These are phyloP conservation scores for Festucalex cinctus DNA, from an alignment of 2,113 vertebrate species.

Conservation along the genomic window DNA sequence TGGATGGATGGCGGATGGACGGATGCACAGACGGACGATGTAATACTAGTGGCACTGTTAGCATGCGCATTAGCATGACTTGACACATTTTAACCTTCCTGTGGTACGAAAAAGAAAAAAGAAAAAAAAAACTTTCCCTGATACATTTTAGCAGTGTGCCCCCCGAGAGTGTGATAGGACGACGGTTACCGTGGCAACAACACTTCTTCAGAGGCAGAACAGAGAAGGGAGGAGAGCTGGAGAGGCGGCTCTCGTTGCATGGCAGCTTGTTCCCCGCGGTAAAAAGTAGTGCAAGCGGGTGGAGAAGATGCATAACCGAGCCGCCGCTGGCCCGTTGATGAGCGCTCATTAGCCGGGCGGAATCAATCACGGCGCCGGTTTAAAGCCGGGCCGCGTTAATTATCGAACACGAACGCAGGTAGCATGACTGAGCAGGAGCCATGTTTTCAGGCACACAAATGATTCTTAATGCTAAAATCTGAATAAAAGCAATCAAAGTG, in stretches of 20 bases:
- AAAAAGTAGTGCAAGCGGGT: slow-evolving; percentile 19
- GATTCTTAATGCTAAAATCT: too few relatives aligned
- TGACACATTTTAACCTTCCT: slow-evolving; percentile 23
- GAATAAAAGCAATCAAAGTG: too few relatives aligned
- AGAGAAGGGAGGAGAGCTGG: slow-evolving; percentile 6
- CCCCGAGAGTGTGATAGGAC: slow-evolving; percentile 41
- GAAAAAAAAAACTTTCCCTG: slow-evolving; percentile 23
- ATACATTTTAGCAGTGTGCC: slow-evolving; percentile 38
- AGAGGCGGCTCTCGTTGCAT: slow-evolving; percentile 17
- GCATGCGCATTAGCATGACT: neutral
- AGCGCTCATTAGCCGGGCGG: neutral
- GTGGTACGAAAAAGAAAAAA: slow-evolving; percentile 14
- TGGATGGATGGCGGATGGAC: neutral
- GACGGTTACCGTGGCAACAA: slow-evolving; percentile 62
- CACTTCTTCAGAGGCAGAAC: slow-evolving; percentile 32
- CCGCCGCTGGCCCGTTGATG: slow-evolving; percentile 13
- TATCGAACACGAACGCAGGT: neutral
- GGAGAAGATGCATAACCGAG: slow-evolving; percentile 13
- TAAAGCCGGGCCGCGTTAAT: neutral
- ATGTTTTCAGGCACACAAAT: neutral
- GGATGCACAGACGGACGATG: too few relatives aligned
- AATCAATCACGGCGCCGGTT: neutral
- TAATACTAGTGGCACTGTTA: neutral
- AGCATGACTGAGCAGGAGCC: neutral
- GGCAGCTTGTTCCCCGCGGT: slow-evolving; percentile 27